Evolutionary conservation across 2,113 vertebrate genomes (phyloP).

Genomic region (Okapia johnstoni): DNA sequence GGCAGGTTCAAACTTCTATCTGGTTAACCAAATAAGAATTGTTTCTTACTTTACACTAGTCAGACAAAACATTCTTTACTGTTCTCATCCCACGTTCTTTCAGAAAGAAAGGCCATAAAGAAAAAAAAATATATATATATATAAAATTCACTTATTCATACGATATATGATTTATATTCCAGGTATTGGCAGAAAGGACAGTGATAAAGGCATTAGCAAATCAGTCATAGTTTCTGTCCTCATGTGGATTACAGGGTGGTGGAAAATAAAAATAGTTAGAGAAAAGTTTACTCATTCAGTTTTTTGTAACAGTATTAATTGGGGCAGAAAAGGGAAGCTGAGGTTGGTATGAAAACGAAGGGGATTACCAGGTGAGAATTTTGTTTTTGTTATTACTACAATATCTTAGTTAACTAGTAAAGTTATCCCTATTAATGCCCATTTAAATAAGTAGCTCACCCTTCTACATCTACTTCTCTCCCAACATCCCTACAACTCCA

Average conservation of each 20-base stretch:
- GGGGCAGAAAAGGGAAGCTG: neutral
- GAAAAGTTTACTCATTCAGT: neutral
- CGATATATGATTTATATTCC: neutral
- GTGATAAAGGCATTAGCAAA: neutral
- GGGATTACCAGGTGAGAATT: neutral
- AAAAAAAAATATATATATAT: neutral
- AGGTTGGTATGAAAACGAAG: neutral
- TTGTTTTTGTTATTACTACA: neutral
- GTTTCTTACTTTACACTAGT: slow-evolving; percentile 40
- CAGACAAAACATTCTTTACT: slow-evolving; percentile 9
- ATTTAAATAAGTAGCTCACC: neutral
- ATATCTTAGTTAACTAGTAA: neutral
- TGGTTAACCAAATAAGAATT: slow-evolving; percentile 55
- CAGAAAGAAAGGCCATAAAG: neutral
- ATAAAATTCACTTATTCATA: neutral
- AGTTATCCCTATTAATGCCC: neutral
- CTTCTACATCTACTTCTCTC: neutral
- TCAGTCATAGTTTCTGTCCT: neutral
- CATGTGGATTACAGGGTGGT: neutral
- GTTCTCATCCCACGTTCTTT: neutral
- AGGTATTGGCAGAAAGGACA: neutral
- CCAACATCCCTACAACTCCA: neutral
- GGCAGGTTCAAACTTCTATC: slow-evolving; percentile 59
- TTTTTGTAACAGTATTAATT: neutral
- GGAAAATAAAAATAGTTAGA: neutral